Evolutionary conservation across 1,140 invertebrate species (phyloP).

Genomic region (Diorhabda sublineata): DNA sequence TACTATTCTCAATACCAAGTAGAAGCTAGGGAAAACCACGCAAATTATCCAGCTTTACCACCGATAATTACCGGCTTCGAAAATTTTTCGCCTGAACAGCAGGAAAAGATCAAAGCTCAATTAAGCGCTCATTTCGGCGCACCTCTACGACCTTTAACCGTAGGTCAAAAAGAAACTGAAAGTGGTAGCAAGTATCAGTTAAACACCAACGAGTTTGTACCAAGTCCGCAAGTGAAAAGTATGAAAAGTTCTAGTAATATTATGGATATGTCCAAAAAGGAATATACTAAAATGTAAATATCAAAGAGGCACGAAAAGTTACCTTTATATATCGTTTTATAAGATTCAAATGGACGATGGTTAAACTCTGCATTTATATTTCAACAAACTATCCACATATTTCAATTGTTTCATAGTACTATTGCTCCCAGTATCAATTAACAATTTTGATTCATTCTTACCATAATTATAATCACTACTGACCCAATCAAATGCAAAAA

Average conservation of each 20-base stretch:
- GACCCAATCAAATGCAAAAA: no score
- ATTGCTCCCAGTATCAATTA: no score
- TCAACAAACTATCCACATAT: no score
- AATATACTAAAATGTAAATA: no score
- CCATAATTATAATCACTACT: no score
- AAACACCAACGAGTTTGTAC: slow-evolving; percentile 28
- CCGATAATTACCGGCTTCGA: slow-evolving; percentile 45
- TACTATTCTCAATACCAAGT: slow-evolving; percentile 12
- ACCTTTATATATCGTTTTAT: no score
- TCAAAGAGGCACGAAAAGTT: no score
- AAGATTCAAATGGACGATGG: no score
- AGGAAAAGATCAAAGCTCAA: slow-evolving; percentile 44
- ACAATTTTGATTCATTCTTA: no score
- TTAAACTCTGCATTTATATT: no score
- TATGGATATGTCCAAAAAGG: slow-evolving; percentile 4
- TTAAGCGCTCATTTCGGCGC: slow-evolving; percentile 38
- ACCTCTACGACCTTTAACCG: slow-evolving; percentile 25
- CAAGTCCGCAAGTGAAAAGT: slow-evolving; percentile 30
- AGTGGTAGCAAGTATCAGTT: slow-evolving; percentile 16
- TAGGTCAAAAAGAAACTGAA: slow-evolving; percentile 1
- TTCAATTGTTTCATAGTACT: no score
- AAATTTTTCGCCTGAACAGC: slow-evolving; percentile 43
- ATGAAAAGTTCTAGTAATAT: slow-evolving; percentile 17
- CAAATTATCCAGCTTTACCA: slow-evolving; percentile 25
- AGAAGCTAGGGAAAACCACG: background rate